A percentile compares a stretch with the other conserved stretches of the same genome.
Evolutionary conservation across 1,140 invertebrate genomes (phyloP).

Genomic region (Oscheius sp.): DNA sequence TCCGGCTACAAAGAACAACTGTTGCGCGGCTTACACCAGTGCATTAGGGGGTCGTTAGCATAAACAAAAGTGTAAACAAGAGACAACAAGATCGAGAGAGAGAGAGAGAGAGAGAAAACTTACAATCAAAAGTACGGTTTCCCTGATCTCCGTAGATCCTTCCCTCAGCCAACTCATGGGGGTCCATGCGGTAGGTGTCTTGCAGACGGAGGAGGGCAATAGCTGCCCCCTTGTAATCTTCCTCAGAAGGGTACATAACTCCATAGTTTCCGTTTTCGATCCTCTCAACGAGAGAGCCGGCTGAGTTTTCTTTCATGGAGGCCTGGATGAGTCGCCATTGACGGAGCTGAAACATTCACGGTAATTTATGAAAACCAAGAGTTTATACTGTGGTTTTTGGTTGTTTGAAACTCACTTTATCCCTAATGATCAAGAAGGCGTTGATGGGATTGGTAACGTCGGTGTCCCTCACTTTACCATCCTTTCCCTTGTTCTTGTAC

Average conservation of each 20-base stretch:
- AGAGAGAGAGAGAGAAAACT: background rate
- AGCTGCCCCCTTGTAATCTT: constrained; percentile 86
- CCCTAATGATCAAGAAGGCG: constrained; percentile 89
- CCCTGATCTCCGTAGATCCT: constrained; percentile 66
- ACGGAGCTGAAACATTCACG: constrained; percentile 47
- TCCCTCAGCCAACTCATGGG: constrained; percentile 81
- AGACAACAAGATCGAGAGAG: background rate
- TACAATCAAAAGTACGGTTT: constrained; percentile 46
- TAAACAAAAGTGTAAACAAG: too few species aligned
- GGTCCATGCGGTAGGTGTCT: constrained; percentile 90
- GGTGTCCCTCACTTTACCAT: constrained; percentile 19
- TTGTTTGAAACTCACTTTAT: constrained; percentile 69
- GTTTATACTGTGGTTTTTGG: background rate
- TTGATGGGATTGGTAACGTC: constrained; percentile 80
- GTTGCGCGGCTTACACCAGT: too few species aligned
- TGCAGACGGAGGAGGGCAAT: constrained; percentile 90
- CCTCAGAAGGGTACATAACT: constrained; percentile 44
- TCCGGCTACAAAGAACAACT: constrained; percentile 66
- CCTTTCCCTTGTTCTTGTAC: constrained; percentile 25
- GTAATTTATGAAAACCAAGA: background rate
- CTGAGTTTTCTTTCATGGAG: constrained; percentile 39
- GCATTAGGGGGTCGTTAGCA: too few species aligned
- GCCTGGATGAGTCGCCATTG: constrained; percentile 36
- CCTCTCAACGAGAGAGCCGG: background rate
- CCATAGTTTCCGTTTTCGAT: constrained; percentile 27